phyloP scores from a whole-genome alignment of 2,797 vertebrate genomes.

The Pempheris klunzingeri region DNA sequence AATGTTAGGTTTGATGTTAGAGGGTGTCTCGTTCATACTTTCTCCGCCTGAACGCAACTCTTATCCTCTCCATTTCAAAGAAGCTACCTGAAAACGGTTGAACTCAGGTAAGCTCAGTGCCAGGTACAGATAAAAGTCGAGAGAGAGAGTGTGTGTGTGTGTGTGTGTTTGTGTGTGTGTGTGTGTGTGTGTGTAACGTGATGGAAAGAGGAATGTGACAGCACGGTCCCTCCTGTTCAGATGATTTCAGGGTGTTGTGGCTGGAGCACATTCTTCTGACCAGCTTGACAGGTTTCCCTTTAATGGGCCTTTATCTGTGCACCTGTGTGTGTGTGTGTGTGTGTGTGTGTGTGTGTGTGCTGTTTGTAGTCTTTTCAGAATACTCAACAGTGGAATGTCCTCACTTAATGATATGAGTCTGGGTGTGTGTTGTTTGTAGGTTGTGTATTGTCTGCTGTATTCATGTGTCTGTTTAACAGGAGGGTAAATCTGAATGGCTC shows the following conservation, averaged over 20 bases:
- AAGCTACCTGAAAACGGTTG: not conserved
- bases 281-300: slow-evolving; percentile 67
- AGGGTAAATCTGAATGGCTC: slow-evolving; percentile 15
- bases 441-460: slow-evolving; percentile 26
- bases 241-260: slow-evolving; percentile 59
- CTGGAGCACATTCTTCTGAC: slow-evolving; percentile 62
- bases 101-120: slow-evolving; percentile 9
- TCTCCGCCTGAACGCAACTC: not conserved
- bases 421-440: slow-evolving; percentile 27
- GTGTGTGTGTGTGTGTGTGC: slow-evolving; percentile 31
- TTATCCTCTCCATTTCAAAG: not conserved
- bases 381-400: slow-evolving; percentile 41
- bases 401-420: slow-evolving; percentile 23
- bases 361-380: slow-evolving; percentile 9
- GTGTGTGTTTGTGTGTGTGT: slow-evolving; percentile 28
- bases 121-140: not conserved
- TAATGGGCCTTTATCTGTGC: slow-evolving; percentile 52
- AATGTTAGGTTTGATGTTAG: too few species aligned
- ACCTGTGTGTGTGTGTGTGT: slow-evolving; percentile 42
- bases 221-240: slow-evolving; percentile 45
- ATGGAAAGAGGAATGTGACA: slow-evolving; percentile 61
- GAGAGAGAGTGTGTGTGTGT: slow-evolving; percentile 2
- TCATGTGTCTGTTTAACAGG: not conserved
- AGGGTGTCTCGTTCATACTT: not conserved
- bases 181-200: slow-evolving; percentile 22